A percentile compares a stretch with the other conserved stretches of the same genome.
These are phyloP conservation scores for Oreochromis mossambicus DNA, from an alignment of 2,797 vertebrate species.

Conservation along the genomic window DNA sequence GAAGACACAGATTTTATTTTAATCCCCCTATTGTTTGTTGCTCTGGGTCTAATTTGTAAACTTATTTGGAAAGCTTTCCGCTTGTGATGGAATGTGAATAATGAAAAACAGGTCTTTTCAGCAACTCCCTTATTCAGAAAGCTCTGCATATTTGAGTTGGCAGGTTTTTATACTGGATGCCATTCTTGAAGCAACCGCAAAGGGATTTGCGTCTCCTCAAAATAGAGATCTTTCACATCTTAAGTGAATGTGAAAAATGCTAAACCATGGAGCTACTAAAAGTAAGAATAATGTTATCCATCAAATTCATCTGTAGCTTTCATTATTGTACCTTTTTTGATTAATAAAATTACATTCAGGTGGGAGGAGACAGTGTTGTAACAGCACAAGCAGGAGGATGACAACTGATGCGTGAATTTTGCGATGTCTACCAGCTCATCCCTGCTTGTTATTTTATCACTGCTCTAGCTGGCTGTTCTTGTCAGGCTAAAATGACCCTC, in stretches of 20 bases:
- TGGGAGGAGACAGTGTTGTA: not conserved
- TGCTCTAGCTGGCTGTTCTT: not conserved
- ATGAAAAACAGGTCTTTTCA: not conserved
- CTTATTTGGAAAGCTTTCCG: not conserved
- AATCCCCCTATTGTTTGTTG: not conserved
- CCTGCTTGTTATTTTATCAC: not conserved
- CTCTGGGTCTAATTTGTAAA: not conserved
- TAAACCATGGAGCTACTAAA: not conserved
- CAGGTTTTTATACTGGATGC: not conserved
- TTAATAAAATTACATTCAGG: not conserved
- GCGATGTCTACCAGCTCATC: not conserved
- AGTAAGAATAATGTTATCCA: not conserved
- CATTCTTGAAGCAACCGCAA: not conserved
- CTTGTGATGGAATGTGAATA: not conserved
- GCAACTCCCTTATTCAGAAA: not conserved
- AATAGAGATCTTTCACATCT: not conserved
- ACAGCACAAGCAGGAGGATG: not conserved
- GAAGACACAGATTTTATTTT: not conserved
- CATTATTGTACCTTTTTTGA: not conserved
- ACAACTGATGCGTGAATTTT: not conserved
- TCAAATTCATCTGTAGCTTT: not conserved
- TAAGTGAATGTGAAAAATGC: not conserved
- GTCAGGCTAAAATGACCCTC: not conserved
- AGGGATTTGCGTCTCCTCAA: not conserved
- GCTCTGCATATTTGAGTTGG: not conserved